Evolutionary conservation across 1,140 invertebrate genomes (phyloP).

Genomic region (Drosophila sturtevanti): DNA sequence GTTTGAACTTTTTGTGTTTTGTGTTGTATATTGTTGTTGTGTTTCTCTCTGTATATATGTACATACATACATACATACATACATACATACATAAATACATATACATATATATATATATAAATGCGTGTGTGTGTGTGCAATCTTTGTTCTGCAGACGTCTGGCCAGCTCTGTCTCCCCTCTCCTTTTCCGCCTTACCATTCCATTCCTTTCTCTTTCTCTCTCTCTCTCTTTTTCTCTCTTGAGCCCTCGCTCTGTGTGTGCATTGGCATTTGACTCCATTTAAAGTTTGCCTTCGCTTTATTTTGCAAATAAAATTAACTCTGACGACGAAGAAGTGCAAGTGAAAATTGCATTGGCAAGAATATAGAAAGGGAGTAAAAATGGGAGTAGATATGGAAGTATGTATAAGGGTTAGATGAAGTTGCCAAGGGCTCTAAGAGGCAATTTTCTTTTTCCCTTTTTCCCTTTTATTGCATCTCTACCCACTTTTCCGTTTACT

Average conservation of each 20-base stretch:
- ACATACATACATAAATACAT: too few species aligned
- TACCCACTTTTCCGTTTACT: neutral
- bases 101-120: too few species aligned
- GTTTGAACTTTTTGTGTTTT: conserved; percentile 79
- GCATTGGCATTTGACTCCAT: conserved; percentile 79
- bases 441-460: conserved; percentile 15
- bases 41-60: conserved; percentile 14
- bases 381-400: neutral
- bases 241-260: too few species aligned
- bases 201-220: neutral
- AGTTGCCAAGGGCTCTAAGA: conserved; percentile 56
- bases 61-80: too few species aligned
- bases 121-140: conserved; percentile 67
- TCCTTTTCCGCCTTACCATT: too few species aligned
- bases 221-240: neutral
- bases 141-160: conserved; percentile 79
- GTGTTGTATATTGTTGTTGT: conserved; percentile 23
- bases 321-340: conserved; percentile 70
- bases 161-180: conserved; percentile 34
- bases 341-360: conserved; percentile 58
- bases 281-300: conserved; percentile 79
- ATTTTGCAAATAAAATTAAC: conserved; percentile 82
- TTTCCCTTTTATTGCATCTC: neutral
- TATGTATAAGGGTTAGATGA: conserved; percentile 23
- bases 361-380: neutral